phyloP scores from a whole-genome alignment of 2,113 vertebrate genomes.

The Rana temporaria region DNA sequence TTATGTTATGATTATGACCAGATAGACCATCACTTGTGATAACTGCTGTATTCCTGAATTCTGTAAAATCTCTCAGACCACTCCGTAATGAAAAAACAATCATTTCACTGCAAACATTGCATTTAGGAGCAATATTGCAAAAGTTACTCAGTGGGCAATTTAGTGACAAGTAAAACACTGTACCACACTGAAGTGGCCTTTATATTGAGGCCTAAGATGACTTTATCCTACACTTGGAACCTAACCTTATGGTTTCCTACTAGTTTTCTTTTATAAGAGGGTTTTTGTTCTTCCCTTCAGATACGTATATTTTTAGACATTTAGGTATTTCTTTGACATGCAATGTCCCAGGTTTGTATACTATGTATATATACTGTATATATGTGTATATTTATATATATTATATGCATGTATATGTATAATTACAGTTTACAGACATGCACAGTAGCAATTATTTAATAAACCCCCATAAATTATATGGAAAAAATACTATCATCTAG shows the following conservation, averaged over 20 bases:
- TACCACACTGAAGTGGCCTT: too few relatives aligned
- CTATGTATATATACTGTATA: constrained; percentile 32
- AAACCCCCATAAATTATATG: neutral
- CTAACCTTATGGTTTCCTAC: neutral
- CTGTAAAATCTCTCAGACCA: too few relatives aligned
- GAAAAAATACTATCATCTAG: constrained; percentile 1
- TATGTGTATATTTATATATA: constrained; percentile 17
- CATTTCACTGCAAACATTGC: too few relatives aligned
- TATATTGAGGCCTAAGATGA: too few relatives aligned
- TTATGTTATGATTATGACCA: too few relatives aligned
- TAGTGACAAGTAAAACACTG: too few relatives aligned
- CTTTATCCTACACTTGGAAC: too few relatives aligned
- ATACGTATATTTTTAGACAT: neutral
- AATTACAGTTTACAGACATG: constrained; percentile 9
- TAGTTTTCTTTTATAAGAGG: neutral
- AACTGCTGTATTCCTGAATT: too few relatives aligned
- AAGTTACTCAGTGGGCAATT: too few relatives aligned
- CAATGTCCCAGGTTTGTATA: constrained; percentile 4
- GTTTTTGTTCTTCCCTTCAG: neutral
- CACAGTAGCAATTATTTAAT: neutral
- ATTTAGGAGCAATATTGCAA: too few relatives aligned
- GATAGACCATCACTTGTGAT: too few relatives aligned
- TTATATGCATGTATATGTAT: constrained; percentile 26
- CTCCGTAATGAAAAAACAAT: too few relatives aligned
- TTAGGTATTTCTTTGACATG: neutral